A percentile compares a stretch with the other conserved stretches of the same genome.
phyloP scores from a whole-genome alignment of 2,797 vertebrate genomes.

The Sebastolobus alascanus region DNA sequence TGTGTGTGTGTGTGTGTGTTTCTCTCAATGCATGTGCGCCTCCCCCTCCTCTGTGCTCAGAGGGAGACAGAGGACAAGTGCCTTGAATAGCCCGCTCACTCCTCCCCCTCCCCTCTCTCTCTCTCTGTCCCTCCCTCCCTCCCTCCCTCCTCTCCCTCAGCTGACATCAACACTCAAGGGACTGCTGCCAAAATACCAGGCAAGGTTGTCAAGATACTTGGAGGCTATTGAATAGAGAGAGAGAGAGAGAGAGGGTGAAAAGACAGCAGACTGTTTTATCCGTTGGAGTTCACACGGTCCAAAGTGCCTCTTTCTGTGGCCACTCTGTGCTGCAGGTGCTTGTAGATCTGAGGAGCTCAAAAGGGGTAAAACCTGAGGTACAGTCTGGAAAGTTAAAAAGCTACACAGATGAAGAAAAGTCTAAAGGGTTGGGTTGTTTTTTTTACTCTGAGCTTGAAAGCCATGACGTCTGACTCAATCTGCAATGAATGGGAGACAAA shows the following conservation, averaged over 20 bases:
- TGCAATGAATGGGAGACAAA: slow-evolving; percentile 68
- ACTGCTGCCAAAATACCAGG: slow-evolving; percentile 86
- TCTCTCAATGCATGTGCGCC: slow-evolving; percentile 70
- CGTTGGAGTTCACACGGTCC: slow-evolving; percentile 58
- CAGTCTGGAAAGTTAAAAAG: slow-evolving; percentile 25
- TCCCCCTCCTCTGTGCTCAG: slow-evolving; percentile 73
- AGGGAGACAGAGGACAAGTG: slow-evolving; percentile 87
- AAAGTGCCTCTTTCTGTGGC: slow-evolving; percentile 18
- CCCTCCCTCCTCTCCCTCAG: slow-evolving; percentile 73
- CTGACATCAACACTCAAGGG: slow-evolving; percentile 88
- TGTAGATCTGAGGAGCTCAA: slow-evolving; percentile 2
- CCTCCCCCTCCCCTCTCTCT: slow-evolving; percentile 63
- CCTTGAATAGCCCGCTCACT: slow-evolving; percentile 85
- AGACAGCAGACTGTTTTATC: slow-evolving; percentile 69
- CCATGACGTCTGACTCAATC: slow-evolving; percentile 44
- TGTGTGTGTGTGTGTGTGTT: slow-evolving; percentile 60
- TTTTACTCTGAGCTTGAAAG: slow-evolving; percentile 17
- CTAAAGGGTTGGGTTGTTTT: not conserved
- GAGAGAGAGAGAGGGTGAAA: slow-evolving; percentile 53
- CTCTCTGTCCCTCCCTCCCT: slow-evolving; percentile 38
- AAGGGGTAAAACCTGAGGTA: not conserved
- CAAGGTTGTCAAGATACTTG: slow-evolving; percentile 86
- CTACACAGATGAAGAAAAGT: not conserved
- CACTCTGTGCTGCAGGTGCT: slow-evolving; percentile 53
- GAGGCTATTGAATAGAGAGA: slow-evolving; percentile 76